These are phyloP conservation scores for Clarias platycephalus DNA, from an alignment of 2,797 vertebrate genomes.

Conservation along the genomic window DNA sequence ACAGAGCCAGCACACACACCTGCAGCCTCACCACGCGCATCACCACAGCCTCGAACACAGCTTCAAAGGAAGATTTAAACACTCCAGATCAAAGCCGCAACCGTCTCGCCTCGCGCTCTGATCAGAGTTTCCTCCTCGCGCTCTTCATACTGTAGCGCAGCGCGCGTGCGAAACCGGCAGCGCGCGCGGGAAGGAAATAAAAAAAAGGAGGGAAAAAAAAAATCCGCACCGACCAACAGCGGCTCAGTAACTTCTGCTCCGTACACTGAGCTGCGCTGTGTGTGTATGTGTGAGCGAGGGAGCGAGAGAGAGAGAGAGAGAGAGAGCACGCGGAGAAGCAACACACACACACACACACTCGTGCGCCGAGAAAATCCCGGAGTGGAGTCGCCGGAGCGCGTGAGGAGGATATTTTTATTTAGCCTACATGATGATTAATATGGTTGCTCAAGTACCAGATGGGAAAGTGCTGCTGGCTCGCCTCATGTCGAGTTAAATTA, in stretches of 20 bases:
- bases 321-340: neutral
- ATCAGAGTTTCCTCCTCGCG: constrained; percentile 27
- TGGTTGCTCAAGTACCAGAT: constrained; percentile 1
- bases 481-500: neutral
- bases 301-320: neutral
- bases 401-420: constrained; percentile 11
- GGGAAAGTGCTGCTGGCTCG: constrained; percentile 10
- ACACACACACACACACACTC: constrained; percentile 16
- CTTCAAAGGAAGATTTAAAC: neutral
- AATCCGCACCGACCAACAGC: constrained; percentile 12
- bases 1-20: constrained; percentile 32
- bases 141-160: constrained; percentile 11
- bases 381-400: constrained; percentile 20
- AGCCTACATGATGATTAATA: constrained; percentile 17
- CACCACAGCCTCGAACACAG: neutral
- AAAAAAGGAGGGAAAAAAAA: neutral
- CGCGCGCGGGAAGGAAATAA: neutral
- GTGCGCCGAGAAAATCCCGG: constrained; percentile 41
- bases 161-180: neutral
- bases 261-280: neutral
- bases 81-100: neutral
- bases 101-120: neutral
- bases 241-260: neutral
- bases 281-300: neutral
- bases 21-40: constrained; percentile 20